phyloP scores from a whole-genome alignment of 2,888 invertebrate genomes.

The Crocallis elinguaria region DNA sequence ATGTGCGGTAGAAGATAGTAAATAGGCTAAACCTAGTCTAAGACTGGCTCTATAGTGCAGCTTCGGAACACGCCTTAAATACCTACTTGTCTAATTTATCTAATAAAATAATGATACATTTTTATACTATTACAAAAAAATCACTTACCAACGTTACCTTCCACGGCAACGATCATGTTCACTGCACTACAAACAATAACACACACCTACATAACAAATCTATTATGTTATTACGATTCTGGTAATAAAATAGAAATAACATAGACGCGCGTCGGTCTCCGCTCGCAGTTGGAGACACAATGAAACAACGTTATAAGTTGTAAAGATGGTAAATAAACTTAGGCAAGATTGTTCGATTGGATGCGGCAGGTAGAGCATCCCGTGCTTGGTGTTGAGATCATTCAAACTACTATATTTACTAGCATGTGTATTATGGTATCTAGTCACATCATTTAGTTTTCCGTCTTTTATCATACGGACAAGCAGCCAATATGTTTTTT shows the following conservation, averaged over 20 bases:
- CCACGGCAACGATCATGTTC: constrained; percentile 24
- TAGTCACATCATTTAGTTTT: no score
- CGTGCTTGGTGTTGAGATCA: background rate
- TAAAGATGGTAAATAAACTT: background rate
- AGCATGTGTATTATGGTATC: no score
- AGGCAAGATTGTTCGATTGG: background rate
- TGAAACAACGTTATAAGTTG: background rate
- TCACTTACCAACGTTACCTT: constrained; percentile 36
- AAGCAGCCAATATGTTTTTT: no score
- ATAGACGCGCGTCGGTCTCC: background rate
- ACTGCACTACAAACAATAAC: background rate
- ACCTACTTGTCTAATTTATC: no score
- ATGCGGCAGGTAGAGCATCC: background rate
- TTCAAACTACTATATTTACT: background rate
- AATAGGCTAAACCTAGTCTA: no score
- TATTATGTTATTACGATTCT: background rate
- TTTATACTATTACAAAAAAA: no score
- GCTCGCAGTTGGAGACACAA: background rate
- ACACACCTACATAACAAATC: background rate
- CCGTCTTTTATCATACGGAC: no score
- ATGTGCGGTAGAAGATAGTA: no score
- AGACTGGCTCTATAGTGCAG: no score
- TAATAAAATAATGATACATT: no score
- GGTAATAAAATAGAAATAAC: background rate
- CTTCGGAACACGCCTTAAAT: no score